These are phyloP conservation scores for Eilema depressum DNA, from an alignment of 2,888 invertebrate genomes.

Conservation along the genomic window DNA sequence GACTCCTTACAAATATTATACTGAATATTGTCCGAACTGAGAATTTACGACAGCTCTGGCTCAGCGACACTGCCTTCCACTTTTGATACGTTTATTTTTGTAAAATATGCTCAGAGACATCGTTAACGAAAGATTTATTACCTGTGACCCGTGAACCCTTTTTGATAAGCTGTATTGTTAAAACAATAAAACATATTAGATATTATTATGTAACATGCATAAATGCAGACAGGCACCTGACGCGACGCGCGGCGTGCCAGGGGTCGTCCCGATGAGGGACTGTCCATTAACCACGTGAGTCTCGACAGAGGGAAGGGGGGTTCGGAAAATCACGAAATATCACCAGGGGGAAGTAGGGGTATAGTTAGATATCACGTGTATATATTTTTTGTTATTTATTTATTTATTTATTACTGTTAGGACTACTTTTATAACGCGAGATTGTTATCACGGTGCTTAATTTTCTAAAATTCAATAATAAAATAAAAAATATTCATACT, in stretches of 20 bases:
- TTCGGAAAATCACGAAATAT: too few species aligned
- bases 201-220: constrained; percentile 11
- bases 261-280: too few species aligned
- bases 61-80: constrained; percentile 9
- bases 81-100: constrained; percentile 19
- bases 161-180: constrained; percentile 15
- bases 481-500: too few species aligned
- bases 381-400: too few species aligned
- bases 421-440: too few species aligned
- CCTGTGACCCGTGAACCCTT: not conserved
- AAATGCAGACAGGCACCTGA: constrained; percentile 18
- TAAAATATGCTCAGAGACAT: constrained; percentile 13
- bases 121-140: constrained; percentile 9
- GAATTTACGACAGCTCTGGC: not conserved
- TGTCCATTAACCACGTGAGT: too few species aligned
- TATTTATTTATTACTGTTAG: too few species aligned
- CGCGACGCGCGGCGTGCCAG: not conserved
- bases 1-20: constrained; percentile 3
- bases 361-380: too few species aligned
- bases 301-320: too few species aligned
- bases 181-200: constrained; percentile 6
- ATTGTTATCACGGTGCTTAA: too few species aligned
- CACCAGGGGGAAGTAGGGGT: too few species aligned
- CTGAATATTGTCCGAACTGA: not conserved
- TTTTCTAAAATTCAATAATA: too few species aligned